Conservation (phyloP, 2,888 invertebrate genomes). For the Alviniconcha strummeri region DNA sequence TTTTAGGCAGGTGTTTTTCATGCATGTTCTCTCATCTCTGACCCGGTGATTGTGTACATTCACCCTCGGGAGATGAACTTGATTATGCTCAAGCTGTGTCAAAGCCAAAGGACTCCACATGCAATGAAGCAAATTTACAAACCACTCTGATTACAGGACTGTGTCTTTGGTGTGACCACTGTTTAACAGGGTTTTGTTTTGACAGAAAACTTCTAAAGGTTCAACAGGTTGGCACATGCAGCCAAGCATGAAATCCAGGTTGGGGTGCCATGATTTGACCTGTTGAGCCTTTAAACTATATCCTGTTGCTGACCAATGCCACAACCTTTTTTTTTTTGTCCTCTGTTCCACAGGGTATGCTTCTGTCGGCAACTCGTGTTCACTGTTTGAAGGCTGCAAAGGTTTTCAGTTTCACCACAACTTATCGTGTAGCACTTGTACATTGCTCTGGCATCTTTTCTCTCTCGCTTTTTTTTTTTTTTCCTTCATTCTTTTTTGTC, state of each 20-base stretch:
- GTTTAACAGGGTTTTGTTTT: neutral
- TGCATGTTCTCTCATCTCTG: neutral
- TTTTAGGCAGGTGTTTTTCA: neutral
- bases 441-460: neutral
- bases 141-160: too few relatives aligned
- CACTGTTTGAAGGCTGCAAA: conserved; percentile 18
- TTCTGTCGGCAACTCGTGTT: neutral
- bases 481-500: neutral
- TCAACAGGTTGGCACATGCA: too few relatives aligned
- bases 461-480: neutral
- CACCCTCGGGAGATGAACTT: neutral
- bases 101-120: neutral
- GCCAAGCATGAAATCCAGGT: too few relatives aligned
- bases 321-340: conserved; percentile 8
- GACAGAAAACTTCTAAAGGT: too few relatives aligned
- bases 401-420: conserved; percentile 13
- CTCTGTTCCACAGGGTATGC: conserved; percentile 1
- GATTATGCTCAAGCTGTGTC: neutral
- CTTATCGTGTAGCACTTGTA: neutral
- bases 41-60: neutral
- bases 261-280: too few relatives aligned
- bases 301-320: neutral
- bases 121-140: too few relatives aligned
- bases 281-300: too few relatives aligned
- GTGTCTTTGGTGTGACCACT: conserved; percentile 12